These are phyloP conservation scores for Lepus oiostolus DNA, from an alignment of 2,797 vertebrate species.

Conservation along the genomic window DNA sequence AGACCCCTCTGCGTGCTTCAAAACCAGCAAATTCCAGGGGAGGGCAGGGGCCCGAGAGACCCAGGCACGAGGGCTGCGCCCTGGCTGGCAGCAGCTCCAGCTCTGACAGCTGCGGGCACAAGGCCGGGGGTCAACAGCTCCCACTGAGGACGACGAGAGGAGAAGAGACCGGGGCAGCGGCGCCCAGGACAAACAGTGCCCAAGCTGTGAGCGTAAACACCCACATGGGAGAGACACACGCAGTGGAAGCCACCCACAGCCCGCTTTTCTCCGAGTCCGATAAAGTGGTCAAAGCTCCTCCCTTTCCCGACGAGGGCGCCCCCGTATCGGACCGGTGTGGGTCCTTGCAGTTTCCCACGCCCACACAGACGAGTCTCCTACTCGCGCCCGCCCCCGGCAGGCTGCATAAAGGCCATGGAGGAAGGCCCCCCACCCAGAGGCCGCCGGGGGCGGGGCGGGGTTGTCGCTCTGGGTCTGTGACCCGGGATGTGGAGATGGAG, in stretches of 20 bases:
- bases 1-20: not conserved
- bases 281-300: not conserved
- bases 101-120: not conserved
- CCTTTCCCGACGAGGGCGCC: not conserved
- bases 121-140: not conserved
- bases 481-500: not conserved
- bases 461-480: not conserved
- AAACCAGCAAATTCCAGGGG: not conserved
- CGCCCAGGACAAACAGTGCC: not conserved
- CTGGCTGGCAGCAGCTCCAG: not conserved
- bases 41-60: not conserved
- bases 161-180: not conserved
- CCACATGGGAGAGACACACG: too few relatives aligned
- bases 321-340: not conserved
- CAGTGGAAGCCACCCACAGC: accelerated
- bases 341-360: not conserved
- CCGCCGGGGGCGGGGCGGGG: not conserved
- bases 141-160: not conserved
- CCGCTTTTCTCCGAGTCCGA: not conserved
- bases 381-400: not conserved
- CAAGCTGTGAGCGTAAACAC: too few relatives aligned
- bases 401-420: not conserved
- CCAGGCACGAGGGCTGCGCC: too few relatives aligned
- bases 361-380: accelerated
- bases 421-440: accelerated